Evolutionary conservation across 2,113 vertebrate species (phyloP).

Genomic region (Bufo gargarizans): DNA sequence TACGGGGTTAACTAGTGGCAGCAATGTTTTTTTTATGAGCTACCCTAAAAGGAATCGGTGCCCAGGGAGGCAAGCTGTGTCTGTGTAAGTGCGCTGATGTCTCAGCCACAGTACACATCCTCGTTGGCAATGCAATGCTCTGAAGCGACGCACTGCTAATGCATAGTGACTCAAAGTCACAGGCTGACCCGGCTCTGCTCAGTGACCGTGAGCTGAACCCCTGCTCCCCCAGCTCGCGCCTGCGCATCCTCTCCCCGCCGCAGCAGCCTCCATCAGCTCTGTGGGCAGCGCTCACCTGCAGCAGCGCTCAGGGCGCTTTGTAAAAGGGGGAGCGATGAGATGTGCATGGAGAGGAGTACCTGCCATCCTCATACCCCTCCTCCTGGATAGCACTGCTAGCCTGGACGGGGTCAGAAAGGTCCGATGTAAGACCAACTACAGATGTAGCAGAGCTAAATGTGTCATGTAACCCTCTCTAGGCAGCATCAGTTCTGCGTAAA

Average conservation of each 20-base stretch:
- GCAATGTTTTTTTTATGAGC: conserved; percentile 67
- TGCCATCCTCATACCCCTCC: no score
- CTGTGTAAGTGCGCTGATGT: conserved; percentile 76
- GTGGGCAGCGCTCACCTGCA: conserved; percentile 4
- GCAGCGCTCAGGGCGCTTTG: conserved; percentile 9
- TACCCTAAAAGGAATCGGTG: conserved; percentile 63
- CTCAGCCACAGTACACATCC: conserved; percentile 41
- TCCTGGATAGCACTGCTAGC: no score
- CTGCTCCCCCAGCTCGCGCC: conserved; percentile 55
- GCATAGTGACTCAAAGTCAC: conserved; percentile 75
- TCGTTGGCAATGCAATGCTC: conserved; percentile 62
- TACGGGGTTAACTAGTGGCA: background rate
- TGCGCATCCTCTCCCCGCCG: background rate
- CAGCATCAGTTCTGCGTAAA: no score
- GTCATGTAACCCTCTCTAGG: background rate
- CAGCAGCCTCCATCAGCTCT: background rate
- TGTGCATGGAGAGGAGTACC: no score
- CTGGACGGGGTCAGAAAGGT: background rate
- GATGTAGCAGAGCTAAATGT: background rate
- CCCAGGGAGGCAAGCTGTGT: conserved; percentile 64
- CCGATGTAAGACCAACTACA: background rate
- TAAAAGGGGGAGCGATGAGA: conserved; percentile 22
- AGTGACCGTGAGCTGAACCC: conserved; percentile 74
- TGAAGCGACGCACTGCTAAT: conserved; percentile 73
- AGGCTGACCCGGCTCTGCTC: conserved; percentile 66